A percentile compares a stretch with the other conserved stretches of the same genome.
These are phyloP conservation scores for Eubasilissa regina DNA, from an alignment of 1,140 invertebrate genomes.

Conservation along the genomic window DNA sequence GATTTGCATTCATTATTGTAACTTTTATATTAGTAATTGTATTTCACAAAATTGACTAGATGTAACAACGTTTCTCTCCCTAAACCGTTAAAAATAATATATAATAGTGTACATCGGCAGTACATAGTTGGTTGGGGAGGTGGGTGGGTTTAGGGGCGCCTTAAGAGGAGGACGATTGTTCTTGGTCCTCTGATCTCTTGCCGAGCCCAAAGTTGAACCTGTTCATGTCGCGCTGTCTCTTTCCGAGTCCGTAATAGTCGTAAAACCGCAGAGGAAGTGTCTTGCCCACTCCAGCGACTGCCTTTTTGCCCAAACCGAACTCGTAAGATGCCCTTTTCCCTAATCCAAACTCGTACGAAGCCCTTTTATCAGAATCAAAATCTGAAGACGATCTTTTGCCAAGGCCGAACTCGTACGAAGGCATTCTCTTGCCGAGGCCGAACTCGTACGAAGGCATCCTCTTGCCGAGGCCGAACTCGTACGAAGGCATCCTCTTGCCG, in stretches of 20 bases:
- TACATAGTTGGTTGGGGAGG: neutral
- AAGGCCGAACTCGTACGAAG: conserved; percentile 64
- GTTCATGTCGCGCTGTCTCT: conserved; percentile 62
- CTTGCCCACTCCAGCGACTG: conserved; percentile 68
- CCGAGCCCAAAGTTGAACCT: conserved; percentile 63
- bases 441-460: conserved; percentile 66
- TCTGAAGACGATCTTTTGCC: conserved; percentile 62
- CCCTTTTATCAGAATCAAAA: conserved; percentile 70
- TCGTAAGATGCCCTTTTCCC: conserved; percentile 67
- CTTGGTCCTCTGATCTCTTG: conserved; percentile 53
- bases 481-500: conserved; percentile 62
- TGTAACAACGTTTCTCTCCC: conserved; percentile 18
- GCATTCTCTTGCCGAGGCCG: conserved; percentile 68
- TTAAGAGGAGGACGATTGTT: neutral
- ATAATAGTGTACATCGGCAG: neutral
- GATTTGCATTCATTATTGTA: conserved; percentile 1
- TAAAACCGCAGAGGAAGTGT: conserved; percentile 58
- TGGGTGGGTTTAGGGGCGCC: neutral
- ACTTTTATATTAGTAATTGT: conserved; percentile 1
- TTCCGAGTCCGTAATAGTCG: conserved; percentile 65
- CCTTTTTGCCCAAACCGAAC: conserved; percentile 71
- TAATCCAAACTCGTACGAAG: conserved; percentile 68
- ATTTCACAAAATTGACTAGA: conserved; percentile 36
- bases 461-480: conserved; percentile 65
- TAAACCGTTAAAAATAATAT: conserved; percentile 1